Conservation (phyloP, 2,888 invertebrate species). For the Synergus laeviventris region DNA sequence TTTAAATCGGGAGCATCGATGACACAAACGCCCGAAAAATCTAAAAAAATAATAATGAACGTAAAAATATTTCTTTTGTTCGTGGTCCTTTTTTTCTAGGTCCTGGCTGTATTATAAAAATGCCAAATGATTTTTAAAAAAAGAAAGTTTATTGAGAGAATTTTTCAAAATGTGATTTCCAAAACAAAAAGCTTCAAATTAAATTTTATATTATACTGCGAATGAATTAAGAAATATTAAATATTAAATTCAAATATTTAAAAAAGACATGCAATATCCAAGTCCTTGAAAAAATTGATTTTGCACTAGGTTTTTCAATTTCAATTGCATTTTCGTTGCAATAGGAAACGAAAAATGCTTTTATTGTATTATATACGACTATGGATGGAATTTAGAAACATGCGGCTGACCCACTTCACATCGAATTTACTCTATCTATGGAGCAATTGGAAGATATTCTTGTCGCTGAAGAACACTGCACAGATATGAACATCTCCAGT, state of each 20-base stretch:
- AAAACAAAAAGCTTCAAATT: too few relatives aligned
- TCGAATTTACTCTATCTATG: neutral
- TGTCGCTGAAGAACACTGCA: neutral
- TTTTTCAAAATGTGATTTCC: too few relatives aligned
- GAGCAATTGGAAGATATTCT: neutral
- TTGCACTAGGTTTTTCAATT: constrained; percentile 2
- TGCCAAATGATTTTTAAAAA: too few relatives aligned
- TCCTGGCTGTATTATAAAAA: too few relatives aligned
- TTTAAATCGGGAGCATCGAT: too few relatives aligned
- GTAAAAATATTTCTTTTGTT: too few relatives aligned
- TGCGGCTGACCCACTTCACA: constrained; percentile 32
- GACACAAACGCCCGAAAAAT: too few relatives aligned
- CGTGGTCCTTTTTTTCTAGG: too few relatives aligned
- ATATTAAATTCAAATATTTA: neutral
- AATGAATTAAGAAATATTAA: too few relatives aligned
- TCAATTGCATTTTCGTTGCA: neutral
- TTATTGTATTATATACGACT: constrained; percentile 25
- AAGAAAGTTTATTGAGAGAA: too few relatives aligned
- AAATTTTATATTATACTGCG: too few relatives aligned
- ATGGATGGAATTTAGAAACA: constrained; percentile 32
- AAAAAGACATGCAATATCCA: neutral
- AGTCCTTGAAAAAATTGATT: neutral
- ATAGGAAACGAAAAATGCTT: neutral
- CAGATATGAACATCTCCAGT: neutral
- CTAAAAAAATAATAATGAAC: too few relatives aligned